Base-by-base conservation (phyloP, 1,140 invertebrate genomes). In the Zelostemma sp. region DNA sequence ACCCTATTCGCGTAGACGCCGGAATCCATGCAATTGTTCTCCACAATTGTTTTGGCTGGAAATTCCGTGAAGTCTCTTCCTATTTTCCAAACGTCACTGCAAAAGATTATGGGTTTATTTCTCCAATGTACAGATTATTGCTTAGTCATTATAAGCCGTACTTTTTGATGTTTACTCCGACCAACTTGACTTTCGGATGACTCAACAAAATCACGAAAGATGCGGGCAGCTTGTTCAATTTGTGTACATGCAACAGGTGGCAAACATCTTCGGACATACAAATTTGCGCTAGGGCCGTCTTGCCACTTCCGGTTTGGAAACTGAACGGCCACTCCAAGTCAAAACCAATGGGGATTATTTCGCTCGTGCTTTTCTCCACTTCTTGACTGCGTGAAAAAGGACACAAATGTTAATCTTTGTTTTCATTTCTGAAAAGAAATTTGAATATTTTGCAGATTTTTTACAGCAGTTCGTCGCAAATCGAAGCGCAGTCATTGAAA, bases 81-180 rank as follows among this genome's bases (percentile, higher is more conserved):
- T 40, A 91, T 60, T 78, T 91, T 91, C 67, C 89, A 85, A 19
- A 90, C 77, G 73, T 91, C 90, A 68, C 90, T 91, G 48, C 56
- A 85, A 85, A 71, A 73, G 46, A 43, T 9, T 14, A 21, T 25
- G 12, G 8, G 25, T 46, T 57, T 60, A 40, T 14, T 45, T 54
- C 28, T 28, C 11, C 17, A 21, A 1, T 46, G 8, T 14, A 4
- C 16, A 18, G 6, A 18, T 11, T 5, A 46, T 17, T 6, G 5
- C n/a, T 43, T 4, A 5, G 16, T 43, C n/a, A 49, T 11, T 77
- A 90, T 89, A 88, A 89, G 79, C 89, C 89, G 38, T 90, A 90
- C 89, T 88, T 89, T 79, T 89, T 89, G 38, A 91, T 88, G 75
- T 90, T 90, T 12, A 90, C 86, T 31, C 90, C 89, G 74, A 89